Percentiles rank a stretch among this genome's conserved stretches.
These are phyloP conservation scores for Apamea monoglypha DNA, from an alignment of 2,888 invertebrate genomes.

Conservation along the genomic window DNA sequence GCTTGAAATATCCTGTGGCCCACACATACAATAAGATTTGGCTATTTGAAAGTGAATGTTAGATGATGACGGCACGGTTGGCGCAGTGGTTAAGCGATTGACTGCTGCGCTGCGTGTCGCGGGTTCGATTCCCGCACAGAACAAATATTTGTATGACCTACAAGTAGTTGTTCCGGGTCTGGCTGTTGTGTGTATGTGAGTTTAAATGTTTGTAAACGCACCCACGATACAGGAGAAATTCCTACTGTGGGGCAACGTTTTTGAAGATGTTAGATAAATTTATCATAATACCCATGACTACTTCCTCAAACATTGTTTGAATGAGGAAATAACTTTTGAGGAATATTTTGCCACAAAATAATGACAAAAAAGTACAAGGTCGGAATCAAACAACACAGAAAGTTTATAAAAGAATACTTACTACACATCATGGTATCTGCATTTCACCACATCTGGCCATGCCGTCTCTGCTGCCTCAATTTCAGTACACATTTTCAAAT, in stretches of 20 bases:
- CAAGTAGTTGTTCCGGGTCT: no score
- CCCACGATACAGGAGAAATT: no score
- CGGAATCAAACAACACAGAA: neutral
- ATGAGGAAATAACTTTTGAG: neutral
- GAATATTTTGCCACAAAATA: slow-evolving; percentile 1
- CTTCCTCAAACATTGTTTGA: neutral
- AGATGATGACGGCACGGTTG: no score
- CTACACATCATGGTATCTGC: slow-evolving; percentile 93
- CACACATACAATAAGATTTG: neutral
- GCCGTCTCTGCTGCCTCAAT: slow-evolving; percentile 79
- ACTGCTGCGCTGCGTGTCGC: no score
- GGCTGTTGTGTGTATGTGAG: no score
- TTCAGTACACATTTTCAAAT: slow-evolving; percentile 80
- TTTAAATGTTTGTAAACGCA: no score
- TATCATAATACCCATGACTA: neutral
- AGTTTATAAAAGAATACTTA: slow-evolving; percentile 83
- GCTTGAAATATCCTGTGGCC: neutral
- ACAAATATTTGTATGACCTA: no score
- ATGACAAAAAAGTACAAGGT: neutral
- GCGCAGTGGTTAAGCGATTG: no score
- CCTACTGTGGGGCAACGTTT: no score
- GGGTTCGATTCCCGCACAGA: no score
- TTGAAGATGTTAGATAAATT: neutral
- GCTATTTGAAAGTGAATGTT: neutral
- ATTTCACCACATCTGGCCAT: slow-evolving; percentile 92